Base-by-base conservation (phyloP, 2,888 invertebrate genomes). In the Nephrotoma guestfalica region DNA sequence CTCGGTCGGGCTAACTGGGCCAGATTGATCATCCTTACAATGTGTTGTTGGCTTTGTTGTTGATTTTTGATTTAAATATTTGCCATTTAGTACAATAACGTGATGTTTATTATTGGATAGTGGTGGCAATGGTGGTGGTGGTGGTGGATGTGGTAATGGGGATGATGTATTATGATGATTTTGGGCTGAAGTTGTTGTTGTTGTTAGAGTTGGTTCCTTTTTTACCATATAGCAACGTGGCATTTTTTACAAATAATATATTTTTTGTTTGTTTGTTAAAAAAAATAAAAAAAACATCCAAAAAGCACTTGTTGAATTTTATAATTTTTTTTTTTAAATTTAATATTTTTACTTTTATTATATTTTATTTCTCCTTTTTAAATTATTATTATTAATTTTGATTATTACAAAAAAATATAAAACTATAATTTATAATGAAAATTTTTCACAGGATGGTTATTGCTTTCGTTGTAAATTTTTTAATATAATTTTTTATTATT, bases 1-100 rank as follows among this genome's bases (percentile, higher is more conserved):
- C 86, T 88, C 88, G 6, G 88, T 88, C 13, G 88, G 88, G 86
- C 88, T 88, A 5, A 87, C 87, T 57, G 88, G 88, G 85, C 88
- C 88, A 9, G 87, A n/a, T 40, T 85, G 15, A 40, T 83, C 85
- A 41, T 42, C 57, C 18, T 87, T 87, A 13, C 71, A 30, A 7
- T 87, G 87, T 40, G 85, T 85, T 57, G 45, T 71, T 41, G 71
- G 71, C 9, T 71, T 71, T 18, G 86, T 86, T 43, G 86, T 47
- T 71, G 85, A 47, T n/a, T 30, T 83, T 42, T 83, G 86, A 86
- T 43, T 41, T 84, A 84, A 41, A 84, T 42, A 41, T 84, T 42
- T 84, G 41, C 84, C 84, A 84, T 42, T 42, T 42, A 42, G 41
- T 42, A 84, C 42, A 41, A 84, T 84, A 71, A 45, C 47, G 83